These are phyloP conservation scores for Polyodon spathula DNA, from an alignment of 2,113 vertebrate species.

Conservation along the genomic window DNA sequence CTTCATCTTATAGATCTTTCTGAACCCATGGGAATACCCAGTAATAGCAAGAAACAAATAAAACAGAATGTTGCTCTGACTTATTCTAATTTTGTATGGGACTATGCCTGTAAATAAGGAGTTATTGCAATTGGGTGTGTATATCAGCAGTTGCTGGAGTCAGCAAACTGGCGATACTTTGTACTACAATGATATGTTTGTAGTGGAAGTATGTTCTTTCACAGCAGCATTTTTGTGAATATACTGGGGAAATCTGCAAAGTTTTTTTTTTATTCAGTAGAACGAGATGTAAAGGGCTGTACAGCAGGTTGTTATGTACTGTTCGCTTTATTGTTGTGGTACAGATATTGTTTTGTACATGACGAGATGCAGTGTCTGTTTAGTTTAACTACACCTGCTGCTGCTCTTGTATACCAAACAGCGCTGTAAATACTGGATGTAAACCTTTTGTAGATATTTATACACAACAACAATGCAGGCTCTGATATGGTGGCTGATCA, in stretches of 20 bases:
- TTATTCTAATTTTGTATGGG: not conserved
- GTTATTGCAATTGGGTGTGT: not conserved
- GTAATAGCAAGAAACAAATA: not conserved
- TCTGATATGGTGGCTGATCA: constrained; percentile 2
- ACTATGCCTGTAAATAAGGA: not conserved
- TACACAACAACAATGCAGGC: constrained; percentile 4
- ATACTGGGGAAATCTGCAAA: not conserved
- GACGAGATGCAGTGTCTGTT: not conserved
- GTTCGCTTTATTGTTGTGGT: not conserved
- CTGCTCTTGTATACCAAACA: constrained; percentile 8
- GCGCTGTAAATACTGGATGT: constrained; percentile 5
- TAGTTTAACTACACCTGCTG: constrained; percentile 9
- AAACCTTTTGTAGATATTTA: constrained; percentile 5
- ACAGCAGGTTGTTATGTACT: not conserved
- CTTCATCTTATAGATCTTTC: not conserved
- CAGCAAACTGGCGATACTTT: not conserved
- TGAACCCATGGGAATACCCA: not conserved
- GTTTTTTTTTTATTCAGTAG: not conserved
- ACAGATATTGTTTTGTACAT: not conserved
- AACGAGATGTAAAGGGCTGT: not conserved
- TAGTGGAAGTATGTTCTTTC: not conserved
- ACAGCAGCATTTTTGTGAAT: not conserved
- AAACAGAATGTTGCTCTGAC: not conserved
- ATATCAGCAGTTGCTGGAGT: constrained; percentile 3
- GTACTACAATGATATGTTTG: not conserved